phyloP scores from a whole-genome alignment of 1,140 invertebrate species.

The Heliconius melpomene region DNA sequence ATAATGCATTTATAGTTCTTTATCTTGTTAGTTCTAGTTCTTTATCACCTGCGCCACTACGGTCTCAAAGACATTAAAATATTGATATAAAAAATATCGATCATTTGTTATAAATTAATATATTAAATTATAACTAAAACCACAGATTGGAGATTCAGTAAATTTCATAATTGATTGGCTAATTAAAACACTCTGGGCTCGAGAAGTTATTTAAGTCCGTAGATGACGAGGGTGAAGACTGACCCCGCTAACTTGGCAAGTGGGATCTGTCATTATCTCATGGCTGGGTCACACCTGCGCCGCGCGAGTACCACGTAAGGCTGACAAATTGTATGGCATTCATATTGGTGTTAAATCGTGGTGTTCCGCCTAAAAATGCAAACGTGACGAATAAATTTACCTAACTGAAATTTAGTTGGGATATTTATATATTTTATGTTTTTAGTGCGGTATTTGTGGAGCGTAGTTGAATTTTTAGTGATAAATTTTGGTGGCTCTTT shows the following conservation, averaged over 20 bases:
- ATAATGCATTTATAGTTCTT: no score
- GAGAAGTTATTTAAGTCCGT: not conserved
- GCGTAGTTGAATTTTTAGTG: no score
- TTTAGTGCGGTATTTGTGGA: not conserved
- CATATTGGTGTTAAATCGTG: conserved; percentile 43
- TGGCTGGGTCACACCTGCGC: conserved; percentile 49
- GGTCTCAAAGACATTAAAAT: no score
- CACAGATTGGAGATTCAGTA: not conserved
- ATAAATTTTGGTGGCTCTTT: no score
- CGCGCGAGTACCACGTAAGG: conserved; percentile 46
- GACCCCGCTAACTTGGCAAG: conserved; percentile 44
- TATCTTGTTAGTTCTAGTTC: no score
- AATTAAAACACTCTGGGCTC: not conserved
- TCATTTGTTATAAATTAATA: no score
- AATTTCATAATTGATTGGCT: conserved; percentile 16
- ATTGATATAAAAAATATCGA: no score
- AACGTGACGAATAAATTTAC: not conserved
- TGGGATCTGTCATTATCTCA: conserved; percentile 56
- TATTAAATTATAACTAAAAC: not conserved
- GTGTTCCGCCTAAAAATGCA: not conserved
- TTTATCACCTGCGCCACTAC: no score
- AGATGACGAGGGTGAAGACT: conserved; percentile 20
- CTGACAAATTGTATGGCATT: conserved; percentile 65
- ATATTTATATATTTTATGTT: not conserved
- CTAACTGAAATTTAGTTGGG: not conserved